Conservation (phyloP, 2,888 invertebrate genomes). For the Limnephilus rhombicus region DNA sequence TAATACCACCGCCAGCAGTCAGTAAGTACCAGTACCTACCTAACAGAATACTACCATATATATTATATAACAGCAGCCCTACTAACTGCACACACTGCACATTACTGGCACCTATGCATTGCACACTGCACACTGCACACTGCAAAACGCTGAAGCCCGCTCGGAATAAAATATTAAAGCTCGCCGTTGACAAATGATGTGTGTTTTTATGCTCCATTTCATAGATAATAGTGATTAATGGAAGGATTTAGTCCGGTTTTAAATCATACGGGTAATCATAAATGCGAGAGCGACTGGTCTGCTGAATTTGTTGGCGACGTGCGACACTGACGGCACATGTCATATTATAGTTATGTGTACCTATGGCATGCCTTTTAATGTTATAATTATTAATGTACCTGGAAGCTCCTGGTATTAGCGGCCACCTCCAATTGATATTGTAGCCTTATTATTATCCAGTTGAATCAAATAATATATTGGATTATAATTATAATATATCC, state of each 20-base stretch:
- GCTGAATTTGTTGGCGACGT: conserved; percentile 7
- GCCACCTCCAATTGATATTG: neutral
- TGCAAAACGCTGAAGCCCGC: conserved; percentile 31
- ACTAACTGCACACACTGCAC: no score
- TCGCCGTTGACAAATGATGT: conserved; percentile 62
- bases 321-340: neutral
- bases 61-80: no score
- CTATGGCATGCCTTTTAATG: neutral
- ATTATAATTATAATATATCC: no score
- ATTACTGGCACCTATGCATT: neutral
- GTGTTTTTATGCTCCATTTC: conserved; percentile 62
- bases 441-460: no score
- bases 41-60: no score
- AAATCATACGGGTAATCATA: conserved; percentile 58
- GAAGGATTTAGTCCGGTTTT: conserved; percentile 60
- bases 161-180: conserved; percentile 56
- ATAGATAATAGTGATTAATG: conserved; percentile 65
- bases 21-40: neutral
- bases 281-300: conserved; percentile 46
- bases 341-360: neutral
- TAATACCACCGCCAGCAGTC: neutral
- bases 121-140: neutral
- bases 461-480: no score
- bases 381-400: neutral
- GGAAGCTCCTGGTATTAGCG: neutral